These are phyloP conservation scores for Tetrao urogallus DNA, from an alignment of 2,113 vertebrate genomes.

Conservation along the genomic window DNA sequence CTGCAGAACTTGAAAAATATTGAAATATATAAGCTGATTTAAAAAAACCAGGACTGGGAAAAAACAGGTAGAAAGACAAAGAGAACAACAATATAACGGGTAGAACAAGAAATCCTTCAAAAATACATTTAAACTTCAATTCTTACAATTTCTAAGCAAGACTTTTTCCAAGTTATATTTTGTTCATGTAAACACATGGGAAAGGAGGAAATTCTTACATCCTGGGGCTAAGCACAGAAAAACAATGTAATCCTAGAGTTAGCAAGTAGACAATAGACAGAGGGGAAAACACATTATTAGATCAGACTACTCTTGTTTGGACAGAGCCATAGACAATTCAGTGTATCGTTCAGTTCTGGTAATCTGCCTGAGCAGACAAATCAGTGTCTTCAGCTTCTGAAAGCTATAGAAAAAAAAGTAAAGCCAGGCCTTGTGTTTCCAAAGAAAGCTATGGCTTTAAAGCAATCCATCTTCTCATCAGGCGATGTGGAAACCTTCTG, in stretches of 20 bases:
- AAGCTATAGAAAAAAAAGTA: background rate
- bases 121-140: background rate
- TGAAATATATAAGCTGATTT: background rate
- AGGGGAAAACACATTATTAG: conserved; percentile 9
- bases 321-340: conserved; percentile 8
- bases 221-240: background rate
- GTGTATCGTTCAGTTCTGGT: background rate
- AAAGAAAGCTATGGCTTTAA: background rate
- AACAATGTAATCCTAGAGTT: conserved; percentile 11
- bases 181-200: background rate
- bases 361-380: conserved; percentile 31
- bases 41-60: background rate
- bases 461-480: background rate
- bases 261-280: background rate
- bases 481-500: background rate
- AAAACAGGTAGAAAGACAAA: background rate
- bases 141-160: conserved; percentile 1
- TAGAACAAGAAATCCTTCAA: background rate
- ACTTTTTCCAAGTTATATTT: background rate
- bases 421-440: background rate
- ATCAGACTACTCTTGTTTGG: conserved; percentile 11
- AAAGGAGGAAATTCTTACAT: background rate
- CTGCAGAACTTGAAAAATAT: background rate
- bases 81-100: background rate
- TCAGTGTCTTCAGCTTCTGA: conserved; percentile 6